Base-by-base conservation (phyloP, 2,888 invertebrate species). In the Bellardia pandia region DNA sequence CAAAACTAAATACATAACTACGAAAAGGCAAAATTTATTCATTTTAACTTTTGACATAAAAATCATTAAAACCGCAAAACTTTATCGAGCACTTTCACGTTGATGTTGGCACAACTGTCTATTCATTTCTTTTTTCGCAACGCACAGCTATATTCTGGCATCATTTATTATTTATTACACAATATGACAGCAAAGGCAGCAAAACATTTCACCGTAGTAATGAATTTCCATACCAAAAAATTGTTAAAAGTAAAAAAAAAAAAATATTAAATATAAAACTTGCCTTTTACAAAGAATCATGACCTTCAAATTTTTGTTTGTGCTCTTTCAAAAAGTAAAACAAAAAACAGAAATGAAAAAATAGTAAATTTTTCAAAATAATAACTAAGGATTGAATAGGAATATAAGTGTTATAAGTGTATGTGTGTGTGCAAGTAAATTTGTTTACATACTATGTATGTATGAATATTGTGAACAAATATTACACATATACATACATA, bases 141-240 rank as follows among this genome's bases (percentile, higher is more conserved):
- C 23, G 40, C 16, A 11, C 51, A 60, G 16, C 58, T 48, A 7
- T 4, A 8, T 14, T 51, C 8, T n/a, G 33, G n/a, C 56, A 11
- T 81, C 58, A 68, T 81, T 81, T 81, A 81, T 81, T 75, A 74
- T 81, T 68, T 75, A 81, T 40, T 66, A 58, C 66, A 74, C 64
- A 64, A 80, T n/a, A 64, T 76, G 48, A 14, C 30, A 58, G 30
- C 23, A 33, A 68, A 14, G 6, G 30, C 40, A 16, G 66, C n/a
- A 72, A 13, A 66, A 58, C 45, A 48, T n/a, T 58, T 3, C 3
- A 16, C 5, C 23, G 13, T 60, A 14, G 48, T 60, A 69, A 58
- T 69, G 37, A 78, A 78, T 69, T 60, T 69, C 56, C 69, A 69
- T 69, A 69, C 23, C 69, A 23, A 30, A 60, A 37, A 33, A 60